A percentile compares a stretch with the other conserved stretches of the same genome.
These are phyloP conservation scores for Sarcophaga bullata DNA, from an alignment of 1,140 invertebrate species.

Conservation along the genomic window DNA sequence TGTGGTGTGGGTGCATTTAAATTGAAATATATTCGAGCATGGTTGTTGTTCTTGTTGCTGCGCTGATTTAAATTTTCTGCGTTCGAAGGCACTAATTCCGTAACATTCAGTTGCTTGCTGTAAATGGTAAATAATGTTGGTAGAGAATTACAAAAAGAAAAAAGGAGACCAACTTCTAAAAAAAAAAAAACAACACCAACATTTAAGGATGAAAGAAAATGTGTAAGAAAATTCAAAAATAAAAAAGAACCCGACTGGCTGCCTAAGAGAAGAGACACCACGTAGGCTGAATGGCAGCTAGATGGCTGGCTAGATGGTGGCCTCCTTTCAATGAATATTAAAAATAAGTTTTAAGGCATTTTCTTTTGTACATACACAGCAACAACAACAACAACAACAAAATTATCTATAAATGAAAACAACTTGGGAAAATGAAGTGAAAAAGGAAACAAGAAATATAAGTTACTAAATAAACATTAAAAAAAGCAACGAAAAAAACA, in stretches of 20 bases:
- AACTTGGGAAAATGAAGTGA: slow-evolving; percentile 29
- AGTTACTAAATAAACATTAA: slow-evolving; percentile 14
- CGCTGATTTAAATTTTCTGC: slow-evolving; percentile 37
- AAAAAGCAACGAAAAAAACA: slow-evolving; percentile 6
- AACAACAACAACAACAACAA: neutral
- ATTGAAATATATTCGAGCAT: neutral
- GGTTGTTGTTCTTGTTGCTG: no score
- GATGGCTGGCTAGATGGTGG: neutral
- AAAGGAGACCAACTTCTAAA: neutral
- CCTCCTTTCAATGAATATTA: slow-evolving; percentile 19
- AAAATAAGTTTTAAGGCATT: slow-evolving; percentile 22
- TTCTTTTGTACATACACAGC: neutral
- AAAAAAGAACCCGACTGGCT: neutral
- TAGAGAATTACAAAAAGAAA: neutral
- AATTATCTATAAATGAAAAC: neutral
- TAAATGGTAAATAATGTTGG: neutral
- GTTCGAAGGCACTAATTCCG: slow-evolving; percentile 22
- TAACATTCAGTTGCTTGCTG: slow-evolving; percentile 7
- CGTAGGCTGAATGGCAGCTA: neutral
- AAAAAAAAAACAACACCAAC: neutral
- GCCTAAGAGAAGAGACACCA: neutral
- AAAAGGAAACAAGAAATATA: neutral
- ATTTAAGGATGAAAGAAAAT: neutral
- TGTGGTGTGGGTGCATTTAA: no score
- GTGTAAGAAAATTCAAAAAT: neutral